Evolutionary conservation across 2,888 invertebrate species (phyloP).

Genomic region (Tiphia femorata): DNA sequence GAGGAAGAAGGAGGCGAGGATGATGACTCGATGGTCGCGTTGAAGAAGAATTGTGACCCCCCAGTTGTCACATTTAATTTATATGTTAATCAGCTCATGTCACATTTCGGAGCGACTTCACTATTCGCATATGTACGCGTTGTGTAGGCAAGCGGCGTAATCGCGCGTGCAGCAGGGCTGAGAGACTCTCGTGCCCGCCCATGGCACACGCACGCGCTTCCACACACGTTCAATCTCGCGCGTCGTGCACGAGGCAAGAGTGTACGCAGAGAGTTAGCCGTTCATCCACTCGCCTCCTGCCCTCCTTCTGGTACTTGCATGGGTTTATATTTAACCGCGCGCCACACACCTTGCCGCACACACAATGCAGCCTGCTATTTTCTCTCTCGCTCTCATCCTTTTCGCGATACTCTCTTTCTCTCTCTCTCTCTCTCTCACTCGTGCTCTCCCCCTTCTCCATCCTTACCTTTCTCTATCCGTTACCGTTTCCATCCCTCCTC

Average conservation of each 20-base stretch:
- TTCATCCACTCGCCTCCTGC: constrained; percentile 47
- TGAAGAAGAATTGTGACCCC: constrained; percentile 47
- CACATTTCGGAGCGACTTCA: constrained; percentile 56
- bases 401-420: not conserved
- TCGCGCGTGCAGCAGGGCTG: too few relatives aligned
- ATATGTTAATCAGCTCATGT: constrained; percentile 60
- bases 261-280: constrained; percentile 38
- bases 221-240: too few relatives aligned
- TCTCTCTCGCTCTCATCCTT: constrained; percentile 10
- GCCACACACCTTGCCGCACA: constrained; percentile 50
- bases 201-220: not conserved
- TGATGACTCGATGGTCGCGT: constrained; percentile 29
- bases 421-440: not conserved
- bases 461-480: not conserved
- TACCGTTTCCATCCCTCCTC: not conserved
- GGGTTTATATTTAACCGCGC: constrained; percentile 53
- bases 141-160: too few relatives aligned
- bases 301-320: constrained; percentile 39
- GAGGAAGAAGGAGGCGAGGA: constrained; percentile 20
- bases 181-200: too few relatives aligned
- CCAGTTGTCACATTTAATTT: constrained; percentile 59
- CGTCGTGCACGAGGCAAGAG: constrained; percentile 5
- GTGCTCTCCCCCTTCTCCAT: not conserved
- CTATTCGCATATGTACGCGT: too few relatives aligned
- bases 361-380: constrained; percentile 45